phyloP scores from a whole-genome alignment of 1,140 invertebrate genomes.

The Parasteatoda tepidariorum region DNA sequence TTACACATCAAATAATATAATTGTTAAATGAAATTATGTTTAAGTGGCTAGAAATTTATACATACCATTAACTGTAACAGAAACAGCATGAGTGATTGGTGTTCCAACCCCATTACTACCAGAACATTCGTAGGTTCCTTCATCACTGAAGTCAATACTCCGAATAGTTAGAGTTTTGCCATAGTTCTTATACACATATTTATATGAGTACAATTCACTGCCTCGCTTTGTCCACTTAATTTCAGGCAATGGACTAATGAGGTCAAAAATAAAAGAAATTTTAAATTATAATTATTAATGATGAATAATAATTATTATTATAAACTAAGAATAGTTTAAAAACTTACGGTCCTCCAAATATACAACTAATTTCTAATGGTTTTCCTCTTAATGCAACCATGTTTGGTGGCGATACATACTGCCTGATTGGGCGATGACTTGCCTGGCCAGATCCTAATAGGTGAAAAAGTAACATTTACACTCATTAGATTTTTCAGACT shows the following conservation, averaged over 20 bases:
- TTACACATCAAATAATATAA: background rate
- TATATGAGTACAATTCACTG: constrained; percentile 70
- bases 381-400: constrained; percentile 87
- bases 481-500: too few relatives aligned
- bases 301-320: background rate
- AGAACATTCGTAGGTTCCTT: constrained; percentile 89
- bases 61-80: constrained; percentile 77
- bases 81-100: constrained; percentile 85
- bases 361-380: constrained; percentile 73
- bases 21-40: background rate
- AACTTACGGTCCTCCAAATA: constrained; percentile 64
- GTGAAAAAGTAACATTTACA: background rate
- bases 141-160: constrained; percentile 85
- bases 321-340: background rate
- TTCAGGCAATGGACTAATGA: constrained; percentile 70
- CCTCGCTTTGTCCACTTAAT: constrained; percentile 85
- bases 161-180: constrained; percentile 91
- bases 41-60: background rate
- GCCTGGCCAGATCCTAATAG: constrained; percentile 73
- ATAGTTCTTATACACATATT: constrained; percentile 84
- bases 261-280: too few relatives aligned
- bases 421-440: constrained; percentile 76
- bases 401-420: constrained; percentile 87
- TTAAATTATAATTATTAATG: background rate
- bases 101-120: constrained; percentile 89